These are phyloP conservation scores for Peromyscus maniculatus DNA, from an alignment of 2,113 vertebrate genomes.

Conservation along the genomic window DNA sequence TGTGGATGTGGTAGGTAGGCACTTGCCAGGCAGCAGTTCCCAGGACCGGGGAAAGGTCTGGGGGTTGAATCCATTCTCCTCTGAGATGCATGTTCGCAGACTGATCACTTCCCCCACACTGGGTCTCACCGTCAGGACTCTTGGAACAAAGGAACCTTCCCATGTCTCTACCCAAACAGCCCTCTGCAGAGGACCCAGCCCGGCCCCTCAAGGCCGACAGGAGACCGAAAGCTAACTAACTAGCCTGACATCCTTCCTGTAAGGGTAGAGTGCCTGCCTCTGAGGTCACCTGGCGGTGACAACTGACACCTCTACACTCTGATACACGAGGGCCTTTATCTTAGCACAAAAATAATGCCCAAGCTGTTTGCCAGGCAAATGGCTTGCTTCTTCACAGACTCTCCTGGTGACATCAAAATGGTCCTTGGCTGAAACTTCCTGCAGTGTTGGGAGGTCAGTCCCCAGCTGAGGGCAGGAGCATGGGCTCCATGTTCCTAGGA, in stretches of 20 bases:
- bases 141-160: background rate
- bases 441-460: background rate
- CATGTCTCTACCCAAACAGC: background rate
- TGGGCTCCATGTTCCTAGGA: too few species aligned
- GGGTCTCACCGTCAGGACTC: background rate
- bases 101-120: background rate
- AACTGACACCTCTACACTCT: background rate
- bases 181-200: background rate
- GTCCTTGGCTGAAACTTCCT: background rate
- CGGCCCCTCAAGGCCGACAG: rapidly evolving
- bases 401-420: background rate
- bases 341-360: conserved; percentile 32
- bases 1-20: background rate
- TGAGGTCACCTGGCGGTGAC: background rate
- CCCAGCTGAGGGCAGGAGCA: background rate
- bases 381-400: background rate
- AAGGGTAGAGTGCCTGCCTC: too few species aligned
- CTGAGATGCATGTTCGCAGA: background rate
- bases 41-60: background rate
- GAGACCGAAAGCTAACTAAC: background rate
- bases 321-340: background rate
- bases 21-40: background rate
- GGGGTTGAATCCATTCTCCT: background rate
- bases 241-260: background rate
- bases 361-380: background rate